These are phyloP conservation scores for Cyphomyrus discorhynchus DNA, from an alignment of 2,113 vertebrate species.

Conservation along the genomic window DNA sequence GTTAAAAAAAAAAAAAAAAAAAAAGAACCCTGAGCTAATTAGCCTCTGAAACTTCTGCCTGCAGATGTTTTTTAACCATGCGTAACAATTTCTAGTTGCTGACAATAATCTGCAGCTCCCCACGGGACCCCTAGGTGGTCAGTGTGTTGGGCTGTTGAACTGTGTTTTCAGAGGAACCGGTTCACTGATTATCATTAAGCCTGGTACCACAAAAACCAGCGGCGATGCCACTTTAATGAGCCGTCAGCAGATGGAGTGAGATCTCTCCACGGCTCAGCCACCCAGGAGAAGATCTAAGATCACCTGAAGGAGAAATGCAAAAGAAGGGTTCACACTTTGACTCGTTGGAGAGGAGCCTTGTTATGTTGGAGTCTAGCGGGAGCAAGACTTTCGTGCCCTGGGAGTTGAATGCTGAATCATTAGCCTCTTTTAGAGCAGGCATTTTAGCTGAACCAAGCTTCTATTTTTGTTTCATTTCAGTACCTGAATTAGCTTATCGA, in stretches of 20 bases:
- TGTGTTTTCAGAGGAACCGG: conserved; percentile 2
- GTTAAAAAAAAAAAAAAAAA: neutral
- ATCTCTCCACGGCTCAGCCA: neutral
- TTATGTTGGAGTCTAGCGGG: neutral
- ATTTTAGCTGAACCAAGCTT: neutral
- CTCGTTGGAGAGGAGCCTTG: neutral
- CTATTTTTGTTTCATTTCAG: neutral
- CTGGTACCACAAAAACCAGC: neutral
- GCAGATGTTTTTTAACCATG: neutral
- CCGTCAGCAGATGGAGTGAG: neutral
- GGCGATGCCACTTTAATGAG: neutral
- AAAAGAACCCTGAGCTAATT: neutral
- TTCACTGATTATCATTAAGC: neutral
- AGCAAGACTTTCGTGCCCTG: neutral
- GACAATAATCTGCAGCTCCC: neutral
- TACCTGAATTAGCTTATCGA: neutral
- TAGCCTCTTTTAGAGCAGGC: neutral
- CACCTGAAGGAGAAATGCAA: neutral
- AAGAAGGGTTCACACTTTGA: neutral
- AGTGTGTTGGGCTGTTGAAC: neutral
- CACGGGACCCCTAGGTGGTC: neutral
- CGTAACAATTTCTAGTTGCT: neutral
- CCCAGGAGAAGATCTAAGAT: conserved; percentile 8
- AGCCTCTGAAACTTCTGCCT: neutral
- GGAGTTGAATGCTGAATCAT: conserved; percentile 1